These are phyloP conservation scores for Philypnodon macrostomus DNA, from an alignment of 2,797 vertebrate species.

Conservation along the genomic window DNA sequence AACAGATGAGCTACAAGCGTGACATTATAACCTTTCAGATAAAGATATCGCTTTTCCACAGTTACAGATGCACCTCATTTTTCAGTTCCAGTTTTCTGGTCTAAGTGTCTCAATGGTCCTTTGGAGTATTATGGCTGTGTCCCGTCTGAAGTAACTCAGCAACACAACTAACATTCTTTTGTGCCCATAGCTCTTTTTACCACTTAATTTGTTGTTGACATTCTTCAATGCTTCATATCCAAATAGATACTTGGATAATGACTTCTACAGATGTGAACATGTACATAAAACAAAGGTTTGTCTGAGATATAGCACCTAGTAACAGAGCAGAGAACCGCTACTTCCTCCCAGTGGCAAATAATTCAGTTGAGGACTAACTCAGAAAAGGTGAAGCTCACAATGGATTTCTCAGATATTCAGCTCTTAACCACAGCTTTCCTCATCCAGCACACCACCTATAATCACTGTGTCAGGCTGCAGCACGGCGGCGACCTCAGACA, in stretches of 20 bases:
- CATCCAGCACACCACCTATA: slow-evolving; percentile 70
- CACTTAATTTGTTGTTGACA: not conserved
- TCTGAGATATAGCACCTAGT: slow-evolving; percentile 48
- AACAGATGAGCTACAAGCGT: slow-evolving; percentile 53
- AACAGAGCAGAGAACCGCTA: slow-evolving; percentile 37
- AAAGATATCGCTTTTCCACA: slow-evolving; percentile 52
- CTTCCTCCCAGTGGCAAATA: slow-evolving; percentile 69
- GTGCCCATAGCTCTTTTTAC: not conserved
- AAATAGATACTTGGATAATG: slow-evolving; percentile 32
- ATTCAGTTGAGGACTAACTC: slow-evolving; percentile 63
- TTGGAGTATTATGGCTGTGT: slow-evolving; percentile 38
- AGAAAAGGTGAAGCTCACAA: slow-evolving; percentile 68
- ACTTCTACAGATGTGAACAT: slow-evolving; percentile 24
- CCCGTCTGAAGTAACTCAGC: slow-evolving; percentile 12
- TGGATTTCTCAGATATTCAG: slow-evolving; percentile 72
- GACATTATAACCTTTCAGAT: slow-evolving; percentile 48
- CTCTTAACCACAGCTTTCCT: slow-evolving; percentile 74
- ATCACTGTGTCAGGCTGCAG: slow-evolving; percentile 68
- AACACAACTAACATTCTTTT: slow-evolving; percentile 11
- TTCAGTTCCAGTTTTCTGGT: too few relatives aligned
- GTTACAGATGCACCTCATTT: slow-evolving; percentile 27
- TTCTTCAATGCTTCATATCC: slow-evolving; percentile 8
- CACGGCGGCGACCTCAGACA: slow-evolving; percentile 68
- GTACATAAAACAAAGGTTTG: slow-evolving; percentile 14
- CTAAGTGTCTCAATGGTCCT: slow-evolving; percentile 49